Conservation (phyloP, 2,888 invertebrate genomes). For the Odontocolon sp. region DNA sequence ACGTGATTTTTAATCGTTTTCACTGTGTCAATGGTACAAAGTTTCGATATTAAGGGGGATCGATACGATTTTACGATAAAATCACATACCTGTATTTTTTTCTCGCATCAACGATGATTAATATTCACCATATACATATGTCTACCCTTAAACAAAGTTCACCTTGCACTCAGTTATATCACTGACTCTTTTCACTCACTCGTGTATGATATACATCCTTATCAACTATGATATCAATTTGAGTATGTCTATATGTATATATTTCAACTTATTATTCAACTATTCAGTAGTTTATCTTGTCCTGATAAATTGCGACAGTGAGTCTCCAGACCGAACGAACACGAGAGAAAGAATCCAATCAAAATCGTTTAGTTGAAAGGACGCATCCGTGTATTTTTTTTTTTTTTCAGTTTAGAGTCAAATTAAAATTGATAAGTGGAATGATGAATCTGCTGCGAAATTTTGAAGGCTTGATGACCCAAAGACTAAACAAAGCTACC, state of each 20-base stretch:
- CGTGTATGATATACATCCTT: slow-evolving; percentile 20
- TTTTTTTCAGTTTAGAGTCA: not conserved
- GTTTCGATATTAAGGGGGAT: not conserved
- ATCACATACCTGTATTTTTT: slow-evolving; percentile 4
- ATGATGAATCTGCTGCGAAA: not conserved
- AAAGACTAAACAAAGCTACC: not conserved
- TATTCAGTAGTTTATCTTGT: too few species aligned
- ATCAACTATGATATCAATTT: not conserved
- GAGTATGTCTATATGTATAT: not conserved
- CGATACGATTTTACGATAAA: not conserved
- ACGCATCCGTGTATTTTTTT: not conserved
- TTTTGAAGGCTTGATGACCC: not conserved
- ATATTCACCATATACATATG: not conserved
- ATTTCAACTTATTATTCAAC: not conserved
- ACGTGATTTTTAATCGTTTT: not conserved
- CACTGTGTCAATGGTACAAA: too few species aligned
- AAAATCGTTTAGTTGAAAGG: too few species aligned
- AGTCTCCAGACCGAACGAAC: too few species aligned
- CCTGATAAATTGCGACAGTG: too few species aligned
- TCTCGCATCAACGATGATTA: not conserved
- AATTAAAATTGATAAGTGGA: not conserved
- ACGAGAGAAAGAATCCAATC: too few species aligned
- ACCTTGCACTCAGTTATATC: not conserved
- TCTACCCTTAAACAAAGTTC: not conserved
- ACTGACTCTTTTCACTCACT: not conserved